These are phyloP conservation scores for Fopius arisanus DNA, from an alignment of 1,140 invertebrate species.

Conservation along the genomic window DNA sequence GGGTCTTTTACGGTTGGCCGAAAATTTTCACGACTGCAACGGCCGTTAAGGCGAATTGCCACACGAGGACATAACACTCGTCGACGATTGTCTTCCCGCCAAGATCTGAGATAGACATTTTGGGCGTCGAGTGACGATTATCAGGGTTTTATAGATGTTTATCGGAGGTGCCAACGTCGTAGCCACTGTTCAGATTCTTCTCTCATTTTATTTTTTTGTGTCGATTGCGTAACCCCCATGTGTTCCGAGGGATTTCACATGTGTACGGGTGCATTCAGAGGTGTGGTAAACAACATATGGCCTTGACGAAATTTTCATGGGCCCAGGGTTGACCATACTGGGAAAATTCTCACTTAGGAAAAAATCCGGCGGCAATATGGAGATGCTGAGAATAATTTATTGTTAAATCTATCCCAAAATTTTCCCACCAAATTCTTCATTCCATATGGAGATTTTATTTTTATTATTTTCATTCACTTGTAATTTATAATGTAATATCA, in stretches of 20 bases:
- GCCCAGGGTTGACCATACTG: not conserved
- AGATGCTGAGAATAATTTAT: no score
- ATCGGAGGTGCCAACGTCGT: constrained; percentile 21
- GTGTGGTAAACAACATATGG: constrained; percentile 34
- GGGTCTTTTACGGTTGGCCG: not conserved
- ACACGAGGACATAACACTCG: not conserved
- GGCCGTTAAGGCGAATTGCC: not conserved
- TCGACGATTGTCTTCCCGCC: not conserved
- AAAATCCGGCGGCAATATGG: no score
- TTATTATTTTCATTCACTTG: no score
- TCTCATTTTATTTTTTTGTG: constrained; percentile 37
- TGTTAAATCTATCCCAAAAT: no score
- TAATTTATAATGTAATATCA: no score
- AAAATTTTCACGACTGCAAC: not conserved
- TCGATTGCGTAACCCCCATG: constrained; percentile 27
- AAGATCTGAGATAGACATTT: constrained; percentile 5
- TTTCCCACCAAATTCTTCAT: no score
- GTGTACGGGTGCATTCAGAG: constrained; percentile 48
- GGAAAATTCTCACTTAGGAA: no score
- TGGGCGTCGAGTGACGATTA: constrained; percentile 3
- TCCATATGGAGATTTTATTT: no score
- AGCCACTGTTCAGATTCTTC: not conserved
- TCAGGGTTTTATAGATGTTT: constrained; percentile 26
- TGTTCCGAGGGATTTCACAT: constrained; percentile 21
- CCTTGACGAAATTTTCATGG: not conserved